Percentiles rank a stretch among this genome's conserved stretches.
These are phyloP conservation scores for Heliconius sara DNA, from an alignment of 2,888 invertebrate genomes.

Conservation along the genomic window DNA sequence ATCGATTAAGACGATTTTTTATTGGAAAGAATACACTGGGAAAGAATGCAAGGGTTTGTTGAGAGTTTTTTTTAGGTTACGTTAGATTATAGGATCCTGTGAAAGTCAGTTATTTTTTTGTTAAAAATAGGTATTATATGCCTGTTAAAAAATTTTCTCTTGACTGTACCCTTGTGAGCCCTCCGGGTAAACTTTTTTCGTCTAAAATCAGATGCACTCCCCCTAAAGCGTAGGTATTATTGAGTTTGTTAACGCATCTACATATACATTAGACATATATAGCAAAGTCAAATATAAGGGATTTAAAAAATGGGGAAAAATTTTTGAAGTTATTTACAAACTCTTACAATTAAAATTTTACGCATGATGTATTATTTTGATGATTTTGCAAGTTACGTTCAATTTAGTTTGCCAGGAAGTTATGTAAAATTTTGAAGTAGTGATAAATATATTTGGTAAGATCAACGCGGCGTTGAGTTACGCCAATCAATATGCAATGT, in stretches of 20 bases:
- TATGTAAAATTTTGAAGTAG: neutral
- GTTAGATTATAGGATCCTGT: too few species aligned
- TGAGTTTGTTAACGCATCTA: conserved; percentile 51
- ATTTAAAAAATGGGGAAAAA: conserved; percentile 28
- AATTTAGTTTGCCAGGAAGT: conserved; percentile 24
- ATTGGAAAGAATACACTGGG: too few species aligned
- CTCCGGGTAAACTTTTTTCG: conserved; percentile 65
- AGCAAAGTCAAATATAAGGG: conserved; percentile 37
- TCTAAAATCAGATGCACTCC: conserved; percentile 70
- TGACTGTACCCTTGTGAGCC: conserved; percentile 57
- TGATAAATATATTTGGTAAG: neutral
- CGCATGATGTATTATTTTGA: conserved; percentile 47
- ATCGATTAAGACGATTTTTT: too few species aligned
- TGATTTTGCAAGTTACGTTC: conserved; percentile 41
- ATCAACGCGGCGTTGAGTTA: neutral
- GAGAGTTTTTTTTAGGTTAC: too few species aligned
- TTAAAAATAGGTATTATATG: too few species aligned
- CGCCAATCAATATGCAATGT: neutral
- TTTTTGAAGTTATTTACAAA: conserved; percentile 40
- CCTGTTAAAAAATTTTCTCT: neutral
- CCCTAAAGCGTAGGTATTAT: conserved; percentile 66
- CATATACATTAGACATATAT: conserved; percentile 35
- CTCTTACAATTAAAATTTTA: conserved; percentile 37
- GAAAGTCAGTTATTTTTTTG: too few species aligned
- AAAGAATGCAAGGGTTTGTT: too few species aligned